These are phyloP conservation scores for Mungos mungo DNA, from an alignment of 2,113 vertebrate genomes.

Conservation along the genomic window DNA sequence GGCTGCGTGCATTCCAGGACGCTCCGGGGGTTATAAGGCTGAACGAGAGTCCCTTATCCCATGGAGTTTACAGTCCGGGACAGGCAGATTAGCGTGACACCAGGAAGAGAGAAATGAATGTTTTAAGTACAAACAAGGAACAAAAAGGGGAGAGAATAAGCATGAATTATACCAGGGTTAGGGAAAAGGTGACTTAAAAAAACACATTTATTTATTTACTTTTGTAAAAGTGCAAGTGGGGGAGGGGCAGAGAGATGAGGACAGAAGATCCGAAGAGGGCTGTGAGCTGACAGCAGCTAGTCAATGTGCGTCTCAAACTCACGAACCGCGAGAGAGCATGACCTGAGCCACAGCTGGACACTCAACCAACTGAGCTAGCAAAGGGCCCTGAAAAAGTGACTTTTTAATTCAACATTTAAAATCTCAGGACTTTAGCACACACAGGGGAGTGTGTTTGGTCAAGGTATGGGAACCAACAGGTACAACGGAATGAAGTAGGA, in stretches of 20 bases:
- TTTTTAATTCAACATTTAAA: slow-evolving; percentile 1
- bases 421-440: not conserved
- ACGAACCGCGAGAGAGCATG: no score
- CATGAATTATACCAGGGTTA: not conserved
- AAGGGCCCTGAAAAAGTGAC: not conserved
- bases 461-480: not conserved
- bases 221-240: no score
- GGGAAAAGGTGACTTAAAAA: slow-evolving; percentile 12
- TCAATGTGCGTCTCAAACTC: no score
- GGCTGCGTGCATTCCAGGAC: not conserved
- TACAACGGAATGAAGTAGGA: not conserved
- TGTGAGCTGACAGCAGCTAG: no score
- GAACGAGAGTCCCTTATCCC: not conserved
- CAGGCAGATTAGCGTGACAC: not conserved
- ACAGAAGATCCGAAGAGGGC: no score
- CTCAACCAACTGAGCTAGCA: no score
- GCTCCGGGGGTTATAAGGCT: not conserved
- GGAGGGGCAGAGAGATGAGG: no score
- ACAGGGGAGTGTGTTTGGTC: not conserved
- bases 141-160: not conserved
- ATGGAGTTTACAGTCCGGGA: not conserved
- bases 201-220: no score
- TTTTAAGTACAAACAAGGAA: not conserved
- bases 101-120: not conserved
- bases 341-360: no score